Conservation (phyloP, 1,140 invertebrate species). For the Atta colombica region DNA sequence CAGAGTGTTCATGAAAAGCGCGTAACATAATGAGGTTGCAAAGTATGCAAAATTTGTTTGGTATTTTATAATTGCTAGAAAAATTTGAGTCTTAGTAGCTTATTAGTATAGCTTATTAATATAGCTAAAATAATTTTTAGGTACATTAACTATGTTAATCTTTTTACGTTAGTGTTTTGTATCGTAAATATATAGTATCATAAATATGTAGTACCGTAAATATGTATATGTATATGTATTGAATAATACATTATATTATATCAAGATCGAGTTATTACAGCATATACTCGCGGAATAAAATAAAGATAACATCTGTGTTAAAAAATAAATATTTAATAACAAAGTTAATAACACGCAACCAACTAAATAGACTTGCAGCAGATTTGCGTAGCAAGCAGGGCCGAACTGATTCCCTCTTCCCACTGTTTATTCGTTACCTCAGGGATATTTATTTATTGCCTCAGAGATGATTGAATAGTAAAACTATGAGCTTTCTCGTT, state of each 20-base stretch:
- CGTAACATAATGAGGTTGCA: neutral
- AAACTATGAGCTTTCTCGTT: slow-evolving; percentile 30
- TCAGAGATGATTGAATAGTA: slow-evolving; percentile 7
- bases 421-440: neutral
- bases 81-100: neutral
- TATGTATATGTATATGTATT: neutral
- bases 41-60: slow-evolving; percentile 11
- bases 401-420: neutral
- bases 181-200: neutral
- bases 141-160: neutral
- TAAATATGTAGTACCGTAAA: neutral
- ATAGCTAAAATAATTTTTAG: slow-evolving; percentile 1
- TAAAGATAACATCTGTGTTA: slow-evolving; percentile 14
- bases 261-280: neutral
- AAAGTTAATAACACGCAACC: neutral
- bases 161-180: neutral
- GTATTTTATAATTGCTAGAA: slow-evolving; percentile 3
- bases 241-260: slow-evolving; percentile 14
- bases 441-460: slow-evolving; percentile 1
- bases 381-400: neutral
- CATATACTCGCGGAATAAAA: slow-evolving; percentile 7
- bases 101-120: neutral
- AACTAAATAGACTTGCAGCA: neutral
- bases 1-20: slow-evolving; percentile 10
- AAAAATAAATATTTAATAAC: slow-evolving; percentile 6